Evolutionary conservation across 2,113 vertebrate species (phyloP).

Genomic region (Phalacrocorax aristotelis): DNA sequence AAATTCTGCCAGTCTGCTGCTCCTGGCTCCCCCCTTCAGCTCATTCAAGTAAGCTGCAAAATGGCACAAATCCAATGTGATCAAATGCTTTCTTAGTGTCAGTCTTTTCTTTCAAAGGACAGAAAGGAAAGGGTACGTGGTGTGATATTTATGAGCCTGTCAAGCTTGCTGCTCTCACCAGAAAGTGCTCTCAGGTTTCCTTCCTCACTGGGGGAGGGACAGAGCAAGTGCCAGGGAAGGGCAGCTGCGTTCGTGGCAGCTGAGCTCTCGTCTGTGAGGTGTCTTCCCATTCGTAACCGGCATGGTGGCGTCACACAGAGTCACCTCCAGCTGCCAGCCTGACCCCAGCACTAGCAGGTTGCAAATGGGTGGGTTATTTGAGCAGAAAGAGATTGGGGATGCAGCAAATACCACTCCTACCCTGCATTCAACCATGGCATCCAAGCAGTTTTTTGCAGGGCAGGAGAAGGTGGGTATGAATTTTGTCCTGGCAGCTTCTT

Average conservation of each 20-base stretch:
- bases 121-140: neutral
- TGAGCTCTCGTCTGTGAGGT: neutral
- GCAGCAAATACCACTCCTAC: neutral
- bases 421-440: neutral
- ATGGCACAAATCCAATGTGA: slow-evolving; percentile 41
- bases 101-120: slow-evolving; percentile 44
- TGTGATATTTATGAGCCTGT: slow-evolving; percentile 49
- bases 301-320: neutral
- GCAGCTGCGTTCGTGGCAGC: accelerated
- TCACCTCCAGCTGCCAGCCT: neutral
- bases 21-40: neutral
- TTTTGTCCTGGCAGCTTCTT: neutral
- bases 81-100: slow-evolving; percentile 24
- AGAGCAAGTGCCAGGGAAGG: neutral
- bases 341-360: neutral
- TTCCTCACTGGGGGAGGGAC: neutral
- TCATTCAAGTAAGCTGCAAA: slow-evolving; percentile 28
- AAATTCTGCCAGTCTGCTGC: neutral
- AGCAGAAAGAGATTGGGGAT: neutral
- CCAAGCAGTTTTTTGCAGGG: neutral
- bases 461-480: neutral
- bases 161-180: neutral
- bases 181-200: slow-evolving; percentile 31
- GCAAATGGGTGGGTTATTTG: neutral
- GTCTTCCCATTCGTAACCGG: accelerated